These are phyloP conservation scores for Pluvianellus socialis DNA, from an alignment of 2,113 vertebrate species.

Conservation along the genomic window DNA sequence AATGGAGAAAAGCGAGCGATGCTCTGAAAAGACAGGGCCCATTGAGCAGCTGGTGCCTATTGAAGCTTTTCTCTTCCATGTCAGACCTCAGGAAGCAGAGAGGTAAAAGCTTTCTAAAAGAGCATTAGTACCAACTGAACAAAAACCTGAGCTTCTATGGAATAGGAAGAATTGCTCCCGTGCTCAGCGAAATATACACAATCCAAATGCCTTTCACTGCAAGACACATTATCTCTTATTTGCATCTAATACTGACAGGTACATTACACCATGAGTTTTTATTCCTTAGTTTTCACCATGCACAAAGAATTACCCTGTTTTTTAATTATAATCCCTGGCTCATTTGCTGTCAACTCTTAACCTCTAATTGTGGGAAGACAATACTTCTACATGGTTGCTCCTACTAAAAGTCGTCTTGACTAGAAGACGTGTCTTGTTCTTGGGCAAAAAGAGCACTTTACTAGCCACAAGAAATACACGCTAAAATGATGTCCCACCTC, in stretches of 20 bases:
- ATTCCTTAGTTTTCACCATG: not conserved
- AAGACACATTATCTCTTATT: not conserved
- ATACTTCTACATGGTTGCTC: not conserved
- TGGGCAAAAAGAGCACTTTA: not conserved
- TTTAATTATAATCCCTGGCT: not conserved
- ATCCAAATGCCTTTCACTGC: not conserved
- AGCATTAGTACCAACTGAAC: not conserved
- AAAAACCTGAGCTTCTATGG: not conserved
- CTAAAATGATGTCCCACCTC: not conserved
- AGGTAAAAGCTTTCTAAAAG: slow-evolving; percentile 34
- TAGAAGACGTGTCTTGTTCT: not conserved
- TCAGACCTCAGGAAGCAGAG: slow-evolving; percentile 18
- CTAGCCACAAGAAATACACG: not conserved
- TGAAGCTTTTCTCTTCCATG: slow-evolving; percentile 26
- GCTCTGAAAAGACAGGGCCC: not conserved
- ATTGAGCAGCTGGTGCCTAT: slow-evolving; percentile 11
- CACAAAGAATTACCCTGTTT: not conserved
- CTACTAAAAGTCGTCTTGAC: not conserved
- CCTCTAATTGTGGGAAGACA: not conserved
- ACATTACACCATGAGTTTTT: not conserved
- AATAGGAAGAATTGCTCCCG: not conserved
- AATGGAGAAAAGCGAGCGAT: not conserved
- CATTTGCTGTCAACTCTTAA: not conserved
- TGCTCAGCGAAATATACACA: not conserved
- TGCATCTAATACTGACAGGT: not conserved